Evolutionary conservation across 35 echinoderm and acorn worm genomes (phyloP).

Genomic region (Apostichopus parvimensis): DNA sequence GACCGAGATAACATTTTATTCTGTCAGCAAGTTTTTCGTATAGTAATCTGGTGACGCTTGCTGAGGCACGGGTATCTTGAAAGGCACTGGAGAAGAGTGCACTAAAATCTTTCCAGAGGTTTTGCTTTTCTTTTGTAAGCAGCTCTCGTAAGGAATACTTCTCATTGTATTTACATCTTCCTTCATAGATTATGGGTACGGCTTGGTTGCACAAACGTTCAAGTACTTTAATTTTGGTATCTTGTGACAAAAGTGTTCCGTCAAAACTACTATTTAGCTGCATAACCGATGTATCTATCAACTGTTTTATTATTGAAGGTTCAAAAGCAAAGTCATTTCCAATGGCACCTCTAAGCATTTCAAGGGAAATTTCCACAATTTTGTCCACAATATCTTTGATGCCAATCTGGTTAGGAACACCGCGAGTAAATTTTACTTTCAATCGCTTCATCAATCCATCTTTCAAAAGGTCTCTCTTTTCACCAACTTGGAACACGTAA

Average conservation of each 20-base stretch:
- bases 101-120: slow-evolving; percentile 23
- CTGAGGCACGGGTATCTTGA: slow-evolving; percentile 27
- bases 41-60: not conserved
- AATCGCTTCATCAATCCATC: not conserved
- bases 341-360: not conserved
- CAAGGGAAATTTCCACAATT: not conserved
- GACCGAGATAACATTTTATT: not conserved
- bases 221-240: slow-evolving; percentile 6
- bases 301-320: slow-evolving; percentile 25
- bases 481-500: not conserved
- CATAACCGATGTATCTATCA: not conserved
- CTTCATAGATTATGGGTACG: slow-evolving; percentile 20
- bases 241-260: not conserved
- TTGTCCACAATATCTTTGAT: not conserved
- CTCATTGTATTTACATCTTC: slow-evolving; percentile 1
- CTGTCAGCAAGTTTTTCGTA: slow-evolving; percentile 35
- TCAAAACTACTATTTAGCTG: not conserved
- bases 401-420: not conserved
- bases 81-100: not conserved
- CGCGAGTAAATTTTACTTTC: too few relatives aligned
- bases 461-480: slow-evolving; percentile 39
- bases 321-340: slow-evolving; percentile 33
- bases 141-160: slow-evolving; percentile 5
- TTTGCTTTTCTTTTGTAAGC: slow-evolving; percentile 34
- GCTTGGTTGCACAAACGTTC: slow-evolving; percentile 14